A percentile compares a stretch with the other conserved stretches of the same genome.
phyloP scores from a whole-genome alignment of 2,888 invertebrate genomes.

The Drosophila trichaetosa region DNA sequence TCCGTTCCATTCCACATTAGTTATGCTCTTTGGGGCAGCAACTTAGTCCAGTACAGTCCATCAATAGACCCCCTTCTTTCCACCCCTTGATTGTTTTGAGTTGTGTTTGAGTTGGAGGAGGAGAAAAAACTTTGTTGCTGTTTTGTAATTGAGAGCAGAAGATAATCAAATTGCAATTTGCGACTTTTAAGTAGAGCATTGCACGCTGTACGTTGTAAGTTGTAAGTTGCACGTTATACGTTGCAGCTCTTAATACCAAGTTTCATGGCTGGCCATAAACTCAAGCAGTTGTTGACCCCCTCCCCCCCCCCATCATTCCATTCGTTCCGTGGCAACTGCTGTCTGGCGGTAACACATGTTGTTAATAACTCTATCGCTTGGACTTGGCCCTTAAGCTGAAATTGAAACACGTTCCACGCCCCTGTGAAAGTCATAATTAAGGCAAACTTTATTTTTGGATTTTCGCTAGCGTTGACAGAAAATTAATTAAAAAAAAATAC shows the following conservation, averaged over 20 bases:
- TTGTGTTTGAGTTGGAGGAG: slow-evolving; percentile 40
- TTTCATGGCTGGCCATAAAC: slow-evolving; percentile 39
- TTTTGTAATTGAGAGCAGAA: slow-evolving; percentile 53
- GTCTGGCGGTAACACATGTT: slow-evolving; percentile 61
- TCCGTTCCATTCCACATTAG: slow-evolving; percentile 18
- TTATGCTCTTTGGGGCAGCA: slow-evolving; percentile 44
- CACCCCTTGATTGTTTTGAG: slow-evolving; percentile 10
- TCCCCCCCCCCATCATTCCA: background rate
- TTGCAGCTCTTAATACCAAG: slow-evolving; percentile 20
- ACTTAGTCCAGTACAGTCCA: slow-evolving; percentile 15
- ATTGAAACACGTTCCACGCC: slow-evolving; percentile 64
- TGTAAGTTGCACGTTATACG: slow-evolving; percentile 35
- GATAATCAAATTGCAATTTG: slow-evolving; percentile 58
- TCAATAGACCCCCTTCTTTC: slow-evolving; percentile 7
- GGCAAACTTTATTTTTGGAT: slow-evolving; percentile 37
- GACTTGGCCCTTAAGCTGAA: slow-evolving; percentile 25
- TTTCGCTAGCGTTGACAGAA: slow-evolving; percentile 76
- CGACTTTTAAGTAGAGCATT: slow-evolving; percentile 31
- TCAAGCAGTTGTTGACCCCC: slow-evolving; percentile 38
- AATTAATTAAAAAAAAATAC: slow-evolving; percentile 74
- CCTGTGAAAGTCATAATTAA: slow-evolving; percentile 50
- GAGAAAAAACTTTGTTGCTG: slow-evolving; percentile 36
- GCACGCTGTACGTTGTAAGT: slow-evolving; percentile 17
- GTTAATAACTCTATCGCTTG: slow-evolving; percentile 66
- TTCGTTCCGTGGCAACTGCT: background rate